A percentile compares a stretch with the other conserved stretches of the same genome.
phyloP scores from a whole-genome alignment of 2,113 vertebrate species.

The Hippocampus zosterae region DNA sequence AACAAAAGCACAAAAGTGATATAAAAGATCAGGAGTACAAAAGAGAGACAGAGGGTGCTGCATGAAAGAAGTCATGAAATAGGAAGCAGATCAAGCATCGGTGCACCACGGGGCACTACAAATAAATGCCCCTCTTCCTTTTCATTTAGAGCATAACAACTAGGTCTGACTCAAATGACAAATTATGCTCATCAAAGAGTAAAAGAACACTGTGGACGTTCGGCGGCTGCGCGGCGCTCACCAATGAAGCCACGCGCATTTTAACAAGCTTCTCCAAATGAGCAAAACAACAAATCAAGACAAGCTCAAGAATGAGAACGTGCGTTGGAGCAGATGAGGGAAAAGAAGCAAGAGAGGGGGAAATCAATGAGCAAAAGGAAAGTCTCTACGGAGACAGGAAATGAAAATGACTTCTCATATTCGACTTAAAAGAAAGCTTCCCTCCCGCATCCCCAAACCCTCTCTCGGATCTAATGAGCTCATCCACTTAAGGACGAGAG shows the following conservation, averaged over 20 bases:
- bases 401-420: conserved; percentile 16
- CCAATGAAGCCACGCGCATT: conserved; percentile 15
- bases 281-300: conserved; percentile 34
- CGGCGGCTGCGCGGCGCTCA: conserved; percentile 2
- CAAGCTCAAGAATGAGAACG: conserved; percentile 34
- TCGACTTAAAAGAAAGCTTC: conserved; percentile 2
- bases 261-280: conserved; percentile 36
- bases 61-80: conserved; percentile 20
- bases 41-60: conserved; percentile 8
- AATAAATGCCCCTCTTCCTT: conserved; percentile 20
- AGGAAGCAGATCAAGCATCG: conserved; percentile 29
- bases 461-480: conserved; percentile 29
- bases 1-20: background rate
- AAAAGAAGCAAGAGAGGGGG: conserved; percentile 3
- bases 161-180: conserved; percentile 41
- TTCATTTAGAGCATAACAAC: conserved; percentile 27
- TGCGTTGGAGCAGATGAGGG: conserved; percentile 8
- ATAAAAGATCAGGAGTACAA: background rate
- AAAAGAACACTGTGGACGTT: conserved; percentile 38
- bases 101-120: conserved; percentile 26
- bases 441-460: background rate
- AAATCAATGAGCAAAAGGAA: conserved; percentile 38
- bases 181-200: conserved; percentile 49
- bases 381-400: conserved; percentile 30
- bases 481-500: conserved; percentile 17